A percentile compares a stretch with the other conserved stretches of the same genome.
These are phyloP conservation scores for Lysandra coridon DNA, from an alignment of 2,888 invertebrate species.

Conservation along the genomic window DNA sequence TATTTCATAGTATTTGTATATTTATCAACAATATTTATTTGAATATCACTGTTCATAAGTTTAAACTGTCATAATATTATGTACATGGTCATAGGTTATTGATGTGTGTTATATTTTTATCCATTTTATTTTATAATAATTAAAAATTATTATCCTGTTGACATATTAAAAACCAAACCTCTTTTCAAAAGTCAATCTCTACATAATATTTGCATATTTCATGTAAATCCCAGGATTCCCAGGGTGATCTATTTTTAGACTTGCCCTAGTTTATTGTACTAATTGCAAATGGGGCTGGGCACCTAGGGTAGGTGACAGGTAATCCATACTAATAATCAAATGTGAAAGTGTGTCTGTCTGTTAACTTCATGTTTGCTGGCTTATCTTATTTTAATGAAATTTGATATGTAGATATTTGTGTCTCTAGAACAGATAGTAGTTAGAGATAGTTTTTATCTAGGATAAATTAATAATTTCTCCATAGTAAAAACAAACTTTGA, in stretches of 20 bases:
- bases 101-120: neutral
- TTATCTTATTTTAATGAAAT: neutral
- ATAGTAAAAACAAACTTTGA: no score
- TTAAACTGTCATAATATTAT: neutral
- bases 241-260: constrained; percentile 4
- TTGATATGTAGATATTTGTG: no score
- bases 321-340: neutral
- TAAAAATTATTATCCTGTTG: neutral
- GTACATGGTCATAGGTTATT: neutral
- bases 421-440: no score
- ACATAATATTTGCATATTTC: neutral
- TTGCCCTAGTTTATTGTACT: neutral
- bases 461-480: neutral
- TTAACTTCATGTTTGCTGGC: neutral
- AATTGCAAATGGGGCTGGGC: neutral
- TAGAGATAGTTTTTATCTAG: no score
- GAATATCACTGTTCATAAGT: neutral
- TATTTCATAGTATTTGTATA: neutral
- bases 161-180: neutral
- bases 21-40: neutral
- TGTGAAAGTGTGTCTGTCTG: neutral
- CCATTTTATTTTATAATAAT: neutral
- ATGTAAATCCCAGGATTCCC: neutral
- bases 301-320: neutral
- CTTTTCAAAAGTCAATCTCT: neutral